Conservation (phyloP, 2,888 invertebrate species). For the Hydroisotoma schaefferi region DNA sequence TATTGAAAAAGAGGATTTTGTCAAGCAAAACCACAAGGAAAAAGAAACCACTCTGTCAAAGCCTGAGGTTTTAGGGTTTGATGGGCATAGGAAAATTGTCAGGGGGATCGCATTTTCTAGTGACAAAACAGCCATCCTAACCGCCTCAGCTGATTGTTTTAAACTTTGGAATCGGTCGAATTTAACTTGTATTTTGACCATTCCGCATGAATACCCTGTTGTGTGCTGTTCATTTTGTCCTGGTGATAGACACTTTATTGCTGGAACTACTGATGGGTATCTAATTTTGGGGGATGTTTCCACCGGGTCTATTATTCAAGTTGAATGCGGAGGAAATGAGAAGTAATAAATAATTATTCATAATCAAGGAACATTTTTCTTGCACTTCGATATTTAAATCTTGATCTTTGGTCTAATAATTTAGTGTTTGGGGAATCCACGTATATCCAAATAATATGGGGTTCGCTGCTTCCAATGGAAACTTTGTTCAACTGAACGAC, state of each 20-base stretch:
- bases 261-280: slow-evolving; percentile 79
- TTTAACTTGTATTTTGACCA: slow-evolving; percentile 67
- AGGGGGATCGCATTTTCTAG: slow-evolving; percentile 83
- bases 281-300: slow-evolving; percentile 80
- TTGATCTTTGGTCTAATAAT: too few species aligned
- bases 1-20: slow-evolving; percentile 8
- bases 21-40: slow-evolving; percentile 10
- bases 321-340: slow-evolving; percentile 43
- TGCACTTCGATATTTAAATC: not conserved
- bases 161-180: slow-evolving; percentile 86
- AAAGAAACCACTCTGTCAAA: not conserved
- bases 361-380: not conserved
- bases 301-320: slow-evolving; percentile 65
- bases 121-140: slow-evolving; percentile 80
- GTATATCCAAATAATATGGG: slow-evolving; percentile 42
- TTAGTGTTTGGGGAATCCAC: slow-evolving; percentile 46
- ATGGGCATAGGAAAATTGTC: slow-evolving; percentile 88
- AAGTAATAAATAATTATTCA: slow-evolving; percentile 30
- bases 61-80: slow-evolving; percentile 36
- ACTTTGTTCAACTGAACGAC: slow-evolving; percentile 42
- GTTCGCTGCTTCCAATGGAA: slow-evolving; percentile 43
- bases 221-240: slow-evolving; percentile 74
- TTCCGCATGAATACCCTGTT: slow-evolving; percentile 59
- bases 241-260: slow-evolving; percentile 82
- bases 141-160: slow-evolving; percentile 80